Evolutionary conservation across 2,888 invertebrate species (phyloP), one percentile per base, ranked within the genome.

Genomic region (Mythimna ferrago): DNA sequence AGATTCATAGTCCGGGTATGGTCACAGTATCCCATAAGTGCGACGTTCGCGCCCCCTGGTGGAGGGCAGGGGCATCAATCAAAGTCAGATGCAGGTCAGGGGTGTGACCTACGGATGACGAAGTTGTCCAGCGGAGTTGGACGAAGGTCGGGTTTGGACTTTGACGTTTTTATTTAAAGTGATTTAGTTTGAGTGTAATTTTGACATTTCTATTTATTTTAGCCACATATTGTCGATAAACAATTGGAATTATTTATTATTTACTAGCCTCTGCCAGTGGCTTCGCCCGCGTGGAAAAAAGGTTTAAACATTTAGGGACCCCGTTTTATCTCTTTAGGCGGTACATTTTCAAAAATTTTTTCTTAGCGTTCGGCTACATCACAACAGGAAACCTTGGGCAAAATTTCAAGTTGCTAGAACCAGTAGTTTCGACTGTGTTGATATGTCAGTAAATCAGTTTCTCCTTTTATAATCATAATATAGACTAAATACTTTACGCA

Each of bases 31-130:
- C 83, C 83, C 80, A 82, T 76, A 71, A 80, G 89, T 81, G 86
- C 73, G 83, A 83, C 84, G 84, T 74, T 85, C 81, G 82, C 82
- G 80, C 78, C 80, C 80, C 71, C 80, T 82, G 65, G 68, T 78
- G 78, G 81, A 78, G 84, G 83, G 85, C 74, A 81, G 81, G 82
- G 78, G 71, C 90, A 93, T 94, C 93, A 89, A 93, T 94, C 94
- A 93, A 87, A 89, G 93, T 93, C 94, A 91, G 66, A 41, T 78
- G 76, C 94, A 93, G 89, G 89, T 88, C 83, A 80, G 81, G 81
- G 83, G 84, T 38, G 56, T 57, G 74, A 83, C 73, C 81, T 53
- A 87, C 73, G 88, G 87, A 21, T 62, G 68, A 32, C 14, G 11
- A 66, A 58, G 11, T 71, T 68, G 44, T 60, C 58, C 71, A 75